A percentile compares a stretch with the other conserved stretches of the same genome.
These are phyloP conservation scores for Penaeus chinensis DNA, from an alignment of 1,140 invertebrate genomes.

Conservation along the genomic window DNA sequence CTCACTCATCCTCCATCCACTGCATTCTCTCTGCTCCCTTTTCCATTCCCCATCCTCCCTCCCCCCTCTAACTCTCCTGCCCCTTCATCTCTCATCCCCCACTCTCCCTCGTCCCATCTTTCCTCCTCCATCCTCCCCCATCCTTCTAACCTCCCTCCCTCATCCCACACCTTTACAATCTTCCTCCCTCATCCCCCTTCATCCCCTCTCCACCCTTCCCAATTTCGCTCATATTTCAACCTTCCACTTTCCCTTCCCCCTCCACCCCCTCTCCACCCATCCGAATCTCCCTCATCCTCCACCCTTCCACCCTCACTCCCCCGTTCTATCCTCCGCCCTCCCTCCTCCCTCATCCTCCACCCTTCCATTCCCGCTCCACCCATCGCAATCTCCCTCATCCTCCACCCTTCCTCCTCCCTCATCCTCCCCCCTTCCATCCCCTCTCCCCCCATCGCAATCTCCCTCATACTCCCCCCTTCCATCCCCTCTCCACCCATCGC, in stretches of 20 bases:
- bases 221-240: not conserved
- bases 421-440: not conserved
- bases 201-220: constrained; percentile 11
- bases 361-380: not conserved
- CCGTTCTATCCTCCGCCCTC: not conserved
- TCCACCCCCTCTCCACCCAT: not conserved
- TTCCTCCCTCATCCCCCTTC: not conserved
- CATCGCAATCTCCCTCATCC: not conserved
- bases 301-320: not conserved
- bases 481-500: not conserved
- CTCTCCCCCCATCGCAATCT: not conserved
- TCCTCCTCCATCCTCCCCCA: not conserved
- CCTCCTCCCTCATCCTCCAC: too few species aligned
- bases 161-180: too few species aligned
- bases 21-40: not conserved
- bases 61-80: too few species aligned
- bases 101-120: too few species aligned
- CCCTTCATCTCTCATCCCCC: too few species aligned
- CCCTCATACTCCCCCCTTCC: not conserved
- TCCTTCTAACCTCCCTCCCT: not conserved
- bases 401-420: not conserved
- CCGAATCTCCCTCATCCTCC: too few species aligned
- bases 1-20: not conserved
- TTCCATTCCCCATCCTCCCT: too few species aligned
- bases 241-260: not conserved